These are phyloP conservation scores for Enteromius afrohamiltoni DNA, from an alignment of 2,797 vertebrate species.

Conservation along the genomic window DNA sequence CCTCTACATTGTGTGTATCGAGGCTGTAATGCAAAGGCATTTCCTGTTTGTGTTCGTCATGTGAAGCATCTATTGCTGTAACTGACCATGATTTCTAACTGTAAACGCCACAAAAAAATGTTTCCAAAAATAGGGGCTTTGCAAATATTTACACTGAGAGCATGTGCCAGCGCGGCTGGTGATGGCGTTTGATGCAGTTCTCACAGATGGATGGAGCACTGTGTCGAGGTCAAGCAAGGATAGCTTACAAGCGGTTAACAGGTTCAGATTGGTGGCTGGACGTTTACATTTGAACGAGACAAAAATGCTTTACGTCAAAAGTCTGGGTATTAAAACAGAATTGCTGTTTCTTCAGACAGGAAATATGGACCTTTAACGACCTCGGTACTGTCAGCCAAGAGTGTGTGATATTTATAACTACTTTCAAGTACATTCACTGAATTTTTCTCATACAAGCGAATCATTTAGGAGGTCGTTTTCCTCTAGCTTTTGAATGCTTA, in stretches of 20 bases:
- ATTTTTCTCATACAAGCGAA: conserved; percentile 10
- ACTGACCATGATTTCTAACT: background rate
- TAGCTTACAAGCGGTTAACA: conserved; percentile 34
- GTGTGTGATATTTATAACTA: conserved; percentile 20
- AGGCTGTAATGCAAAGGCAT: conserved; percentile 12
- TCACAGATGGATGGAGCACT: conserved; percentile 30
- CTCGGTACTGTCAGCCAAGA: background rate
- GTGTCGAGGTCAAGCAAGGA: conserved; percentile 27
- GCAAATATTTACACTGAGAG: conserved; percentile 45
- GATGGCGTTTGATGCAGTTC: conserved; percentile 31
- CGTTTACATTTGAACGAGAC: conserved; percentile 23
- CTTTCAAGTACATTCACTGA: conserved; percentile 24
- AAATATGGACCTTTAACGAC: conserved; percentile 29
- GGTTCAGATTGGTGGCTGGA: conserved; percentile 41
- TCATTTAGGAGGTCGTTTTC: background rate
- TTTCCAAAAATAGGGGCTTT: conserved; percentile 47
- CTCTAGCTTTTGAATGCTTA: background rate
- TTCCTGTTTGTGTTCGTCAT: conserved; percentile 18
- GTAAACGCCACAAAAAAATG: background rate
- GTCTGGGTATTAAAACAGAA: conserved; percentile 10
- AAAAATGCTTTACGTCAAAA: conserved; percentile 7
- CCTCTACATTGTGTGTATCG: background rate
- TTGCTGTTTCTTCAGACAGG: conserved; percentile 6
- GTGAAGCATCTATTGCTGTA: conserved; percentile 4
- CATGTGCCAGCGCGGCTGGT: conserved; percentile 15